Base-by-base conservation (phyloP, 2,888 invertebrate genomes). In the Andrena minutula region DNA sequence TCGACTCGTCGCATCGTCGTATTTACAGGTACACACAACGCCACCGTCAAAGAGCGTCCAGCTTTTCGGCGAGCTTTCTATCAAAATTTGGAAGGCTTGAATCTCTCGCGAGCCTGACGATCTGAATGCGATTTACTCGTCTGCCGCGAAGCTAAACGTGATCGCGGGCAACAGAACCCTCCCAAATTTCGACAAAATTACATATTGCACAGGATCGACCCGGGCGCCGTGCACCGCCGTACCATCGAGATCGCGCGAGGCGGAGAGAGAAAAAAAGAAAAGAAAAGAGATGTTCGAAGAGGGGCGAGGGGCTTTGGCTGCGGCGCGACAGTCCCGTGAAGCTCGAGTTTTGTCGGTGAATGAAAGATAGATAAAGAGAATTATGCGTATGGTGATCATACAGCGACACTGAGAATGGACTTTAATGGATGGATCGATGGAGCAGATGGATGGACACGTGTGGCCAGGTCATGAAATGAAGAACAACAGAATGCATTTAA, bases 401-500 rank as follows among this genome's bases (percentile, higher is more conserved):
- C 82, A 80, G 86, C 83, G 88, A 87, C 83, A 84, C 75, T 83
- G 89, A 87, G 56, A 80, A 87, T 85, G 77, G 86, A 87, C 69
- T 41, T 41, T 65, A 75, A 89, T 81, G 82, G 85, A 89, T 90
- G 85, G 84, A 90, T 85, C 73, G 73, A 76, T 82, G 83, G 75
- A 70, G 30, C 61, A 82, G 75, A 81, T 87, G 83, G 83, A 89
- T 78, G 88, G 89, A 89, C 90, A 88, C 89, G 85, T 83, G 92
- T 92, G 92, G 91, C 90, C 87, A 90, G 93, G 93, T 93, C 88
- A 93, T 93, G 94, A 94, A 94, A 94, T 94, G 94, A 94, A 94
- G 90, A 94, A 94, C 94, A 94, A 94, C 94, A 93, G 89, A 93
- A 94, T 94, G 94, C 94, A 93, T 93, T 94, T 94, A 93, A 94